phyloP scores from a whole-genome alignment of 2,888 invertebrate genomes.

The Cheilosia grossa region DNA sequence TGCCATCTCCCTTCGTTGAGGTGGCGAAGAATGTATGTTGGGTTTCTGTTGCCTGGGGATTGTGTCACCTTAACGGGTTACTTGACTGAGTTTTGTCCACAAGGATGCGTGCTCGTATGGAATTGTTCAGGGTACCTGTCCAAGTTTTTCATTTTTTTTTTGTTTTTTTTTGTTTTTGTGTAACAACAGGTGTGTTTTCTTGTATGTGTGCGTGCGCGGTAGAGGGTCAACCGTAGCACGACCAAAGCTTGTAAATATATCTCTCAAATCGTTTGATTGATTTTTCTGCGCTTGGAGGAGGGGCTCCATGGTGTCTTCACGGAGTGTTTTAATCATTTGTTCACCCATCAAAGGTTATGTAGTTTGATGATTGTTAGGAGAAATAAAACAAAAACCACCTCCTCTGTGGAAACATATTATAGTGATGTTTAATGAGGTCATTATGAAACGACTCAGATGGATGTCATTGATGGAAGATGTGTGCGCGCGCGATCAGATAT shows the following conservation, averaged over 20 bases:
- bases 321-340: slow-evolving; percentile 63
- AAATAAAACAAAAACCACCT: slow-evolving; percentile 24
- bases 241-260: slow-evolving; percentile 47
- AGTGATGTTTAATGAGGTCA: slow-evolving; percentile 67
- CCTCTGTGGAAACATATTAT: slow-evolving; percentile 46
- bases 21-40: slow-evolving; percentile 24
- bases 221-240: slow-evolving; percentile 69
- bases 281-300: slow-evolving; percentile 57
- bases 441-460: slow-evolving; percentile 67
- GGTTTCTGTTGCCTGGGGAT: slow-evolving; percentile 57
- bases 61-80: slow-evolving; percentile 74
- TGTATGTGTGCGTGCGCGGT: background rate
- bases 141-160: background rate
- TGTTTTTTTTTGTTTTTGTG: too few species aligned
- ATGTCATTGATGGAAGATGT: slow-evolving; percentile 68
- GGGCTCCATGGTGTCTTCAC: slow-evolving; percentile 44
- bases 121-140: slow-evolving; percentile 21
- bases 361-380: slow-evolving; percentile 59
- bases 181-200: slow-evolving; percentile 46
- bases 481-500: slow-evolving; percentile 63
- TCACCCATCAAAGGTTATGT: slow-evolving; percentile 66
- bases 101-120: slow-evolving; percentile 55
- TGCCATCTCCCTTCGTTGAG: slow-evolving; percentile 63
- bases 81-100: slow-evolving; percentile 34
- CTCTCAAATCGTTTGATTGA: slow-evolving; percentile 59